A percentile compares a stretch with the other conserved stretches of the same genome.
Conservation (phyloP, 2,797 vertebrate species). For the Meriones psammophilus region DNA sequence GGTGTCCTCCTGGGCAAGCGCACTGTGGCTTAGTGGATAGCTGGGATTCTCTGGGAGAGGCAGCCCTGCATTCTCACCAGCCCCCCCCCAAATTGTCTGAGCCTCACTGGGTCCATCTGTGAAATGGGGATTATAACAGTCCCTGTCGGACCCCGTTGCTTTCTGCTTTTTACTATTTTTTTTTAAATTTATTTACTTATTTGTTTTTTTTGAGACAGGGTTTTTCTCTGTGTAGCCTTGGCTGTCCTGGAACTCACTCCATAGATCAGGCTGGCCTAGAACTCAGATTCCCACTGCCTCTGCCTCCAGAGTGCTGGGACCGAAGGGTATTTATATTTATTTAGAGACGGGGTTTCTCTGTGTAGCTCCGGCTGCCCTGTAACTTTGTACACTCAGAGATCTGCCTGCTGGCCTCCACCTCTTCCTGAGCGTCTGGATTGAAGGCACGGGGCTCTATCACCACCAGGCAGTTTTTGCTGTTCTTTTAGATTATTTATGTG, state of each 20-base stretch:
- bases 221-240: not conserved
- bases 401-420: not conserved
- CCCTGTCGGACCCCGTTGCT: not conserved
- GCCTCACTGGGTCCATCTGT: not conserved
- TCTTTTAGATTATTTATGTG: not conserved
- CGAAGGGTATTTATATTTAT: not conserved
- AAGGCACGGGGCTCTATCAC: rapidly evolving
- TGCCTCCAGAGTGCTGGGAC: not conserved
- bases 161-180: too few species aligned
- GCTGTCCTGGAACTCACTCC: not conserved
- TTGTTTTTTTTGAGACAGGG: not conserved
- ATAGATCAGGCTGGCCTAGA: not conserved
- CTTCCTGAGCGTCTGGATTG: not conserved
- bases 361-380: not conserved
- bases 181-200: too few species aligned
- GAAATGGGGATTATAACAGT: not conserved
- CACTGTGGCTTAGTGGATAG: not conserved
- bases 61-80: not conserved
- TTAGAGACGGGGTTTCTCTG: not conserved
- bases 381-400: not conserved
- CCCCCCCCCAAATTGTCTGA: not conserved
- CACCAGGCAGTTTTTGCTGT: too few species aligned
- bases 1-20: not conserved
- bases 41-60: slow-evolving; percentile 22
- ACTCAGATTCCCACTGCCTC: not conserved